A percentile compares a stretch with the other conserved stretches of the same genome.
Evolutionary conservation across 1,140 invertebrate species (phyloP).

Genomic region (Belonocnema kinseyi): DNA sequence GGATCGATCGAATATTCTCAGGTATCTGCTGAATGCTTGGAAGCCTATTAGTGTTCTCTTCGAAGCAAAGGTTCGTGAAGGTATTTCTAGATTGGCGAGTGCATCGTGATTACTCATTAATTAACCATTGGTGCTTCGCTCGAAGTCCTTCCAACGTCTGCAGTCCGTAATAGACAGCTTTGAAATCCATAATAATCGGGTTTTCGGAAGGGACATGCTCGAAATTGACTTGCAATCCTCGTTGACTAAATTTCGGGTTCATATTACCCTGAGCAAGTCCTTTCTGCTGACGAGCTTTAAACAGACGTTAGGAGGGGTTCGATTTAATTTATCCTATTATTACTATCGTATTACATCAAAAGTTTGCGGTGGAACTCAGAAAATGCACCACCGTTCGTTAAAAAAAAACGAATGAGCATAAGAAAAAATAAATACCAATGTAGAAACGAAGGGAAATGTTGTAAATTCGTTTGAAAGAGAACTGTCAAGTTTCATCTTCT

Average conservation of each 20-base stretch:
- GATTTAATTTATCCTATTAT: constrained; percentile 27
- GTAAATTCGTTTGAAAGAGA: neutral
- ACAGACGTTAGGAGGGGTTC: constrained; percentile 9
- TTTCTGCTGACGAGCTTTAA: constrained; percentile 16
- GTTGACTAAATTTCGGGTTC: constrained; percentile 56
- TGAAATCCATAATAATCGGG: constrained; percentile 45
- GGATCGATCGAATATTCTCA: neutral
- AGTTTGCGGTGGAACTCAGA: neutral
- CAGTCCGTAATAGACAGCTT: constrained; percentile 40
- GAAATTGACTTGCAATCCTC: constrained; percentile 56
- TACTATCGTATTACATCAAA: neutral
- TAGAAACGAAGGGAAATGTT: neutral
- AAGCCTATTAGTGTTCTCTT: neutral
- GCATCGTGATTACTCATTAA: constrained; percentile 39
- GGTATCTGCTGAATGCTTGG: neutral
- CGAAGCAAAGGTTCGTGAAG: neutral
- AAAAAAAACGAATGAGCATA: neutral
- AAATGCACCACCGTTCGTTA: neutral
- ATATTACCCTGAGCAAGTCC: constrained; percentile 50
- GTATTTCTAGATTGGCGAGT: neutral
- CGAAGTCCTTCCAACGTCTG: constrained; percentile 40
- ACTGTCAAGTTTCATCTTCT: neutral
- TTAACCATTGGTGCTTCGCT: constrained; percentile 36
- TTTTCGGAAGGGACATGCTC: constrained; percentile 43
- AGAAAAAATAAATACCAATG: neutral